Evolutionary conservation across 1,140 invertebrate species (phyloP).

Genomic region (Bombus terrestris): DNA sequence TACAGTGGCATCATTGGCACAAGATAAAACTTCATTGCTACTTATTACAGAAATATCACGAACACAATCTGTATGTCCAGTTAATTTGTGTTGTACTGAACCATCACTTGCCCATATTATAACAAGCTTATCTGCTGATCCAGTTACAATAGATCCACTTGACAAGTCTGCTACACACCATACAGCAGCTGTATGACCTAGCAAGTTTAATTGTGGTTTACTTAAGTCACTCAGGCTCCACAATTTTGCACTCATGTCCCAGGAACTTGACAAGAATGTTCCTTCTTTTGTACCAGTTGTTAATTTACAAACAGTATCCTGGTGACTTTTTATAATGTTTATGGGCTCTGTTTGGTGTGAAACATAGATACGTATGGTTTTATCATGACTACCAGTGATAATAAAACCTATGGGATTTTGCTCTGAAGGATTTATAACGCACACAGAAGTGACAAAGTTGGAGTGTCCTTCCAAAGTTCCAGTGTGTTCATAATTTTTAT

Average conservation of each 20-base stretch:
- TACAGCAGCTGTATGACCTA: conserved; percentile 93
- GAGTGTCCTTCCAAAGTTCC: conserved; percentile 90
- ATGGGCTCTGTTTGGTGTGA: conserved; percentile 84
- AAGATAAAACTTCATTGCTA: conserved; percentile 90
- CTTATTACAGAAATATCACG: conserved; percentile 88
- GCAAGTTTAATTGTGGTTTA: conserved; percentile 84
- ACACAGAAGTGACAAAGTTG: conserved; percentile 93
- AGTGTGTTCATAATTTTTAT: conserved; percentile 84
- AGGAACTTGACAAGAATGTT: conserved; percentile 91
- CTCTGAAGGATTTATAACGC: conserved; percentile 87
- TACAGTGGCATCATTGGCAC: conserved; percentile 94
- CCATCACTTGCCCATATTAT: conserved; percentile 90
- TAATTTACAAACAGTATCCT: conserved; percentile 89
- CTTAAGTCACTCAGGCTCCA: conserved; percentile 87
- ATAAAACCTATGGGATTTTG: conserved; percentile 90
- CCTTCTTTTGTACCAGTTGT: conserved; percentile 82
- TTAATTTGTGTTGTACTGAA: conserved; percentile 80
- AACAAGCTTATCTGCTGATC: conserved; percentile 95
- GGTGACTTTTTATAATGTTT: conserved; percentile 90
- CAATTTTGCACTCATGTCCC: conserved; percentile 93
- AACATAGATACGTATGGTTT: conserved; percentile 90
- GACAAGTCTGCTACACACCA: conserved; percentile 91
- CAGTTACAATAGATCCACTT: conserved; percentile 89
- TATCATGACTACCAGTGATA: conserved; percentile 95
- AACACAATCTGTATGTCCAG: conserved; percentile 96